A percentile compares a stretch with the other conserved stretches of the same genome.
phyloP scores from a whole-genome alignment of 2,113 vertebrate genomes.

The Sprattus sprattus region DNA sequence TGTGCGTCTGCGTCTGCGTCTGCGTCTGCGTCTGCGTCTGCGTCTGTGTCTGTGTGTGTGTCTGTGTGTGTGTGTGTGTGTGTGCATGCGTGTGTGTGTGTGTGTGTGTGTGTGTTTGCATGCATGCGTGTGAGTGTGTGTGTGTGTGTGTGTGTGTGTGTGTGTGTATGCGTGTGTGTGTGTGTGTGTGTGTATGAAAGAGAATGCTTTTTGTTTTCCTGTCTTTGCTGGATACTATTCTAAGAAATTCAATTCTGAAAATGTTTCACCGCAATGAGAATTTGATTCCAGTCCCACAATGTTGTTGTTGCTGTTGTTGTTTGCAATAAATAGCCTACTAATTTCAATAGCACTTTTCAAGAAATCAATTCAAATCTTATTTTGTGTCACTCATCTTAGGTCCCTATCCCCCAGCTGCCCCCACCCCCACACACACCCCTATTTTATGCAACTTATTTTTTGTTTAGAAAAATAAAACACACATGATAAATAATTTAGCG shows the following conservation, averaged over 20 bases:
- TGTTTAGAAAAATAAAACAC: slow-evolving; percentile 53
- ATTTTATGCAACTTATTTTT: slow-evolving; percentile 60
- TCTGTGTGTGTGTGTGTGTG: background rate
- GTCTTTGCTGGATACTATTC: background rate
- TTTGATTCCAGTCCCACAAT: background rate
- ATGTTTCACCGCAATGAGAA: background rate
- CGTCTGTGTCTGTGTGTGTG: background rate
- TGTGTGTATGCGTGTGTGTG: slow-evolving; percentile 12
- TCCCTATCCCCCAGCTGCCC: background rate
- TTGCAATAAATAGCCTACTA: background rate
- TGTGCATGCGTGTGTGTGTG: background rate
- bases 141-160: slow-evolving; percentile 25
- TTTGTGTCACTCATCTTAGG: background rate
- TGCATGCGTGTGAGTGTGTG: no score
- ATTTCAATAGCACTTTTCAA: background rate
- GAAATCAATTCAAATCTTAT: slow-evolving; percentile 13
- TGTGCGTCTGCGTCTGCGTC: background rate
- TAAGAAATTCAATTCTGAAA: background rate
- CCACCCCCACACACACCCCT: background rate
- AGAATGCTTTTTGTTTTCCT: slow-evolving; percentile 8
- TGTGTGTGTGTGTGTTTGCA: slow-evolving; percentile 4
- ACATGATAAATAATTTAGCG: slow-evolving; percentile 68
- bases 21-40: background rate
- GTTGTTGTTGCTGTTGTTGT: background rate
- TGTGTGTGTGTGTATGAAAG: background rate